A percentile compares a stretch with the other conserved stretches of the same genome.
Evolutionary conservation across 2,888 invertebrate species (phyloP).

Genomic region (Harpalus rufipes): DNA sequence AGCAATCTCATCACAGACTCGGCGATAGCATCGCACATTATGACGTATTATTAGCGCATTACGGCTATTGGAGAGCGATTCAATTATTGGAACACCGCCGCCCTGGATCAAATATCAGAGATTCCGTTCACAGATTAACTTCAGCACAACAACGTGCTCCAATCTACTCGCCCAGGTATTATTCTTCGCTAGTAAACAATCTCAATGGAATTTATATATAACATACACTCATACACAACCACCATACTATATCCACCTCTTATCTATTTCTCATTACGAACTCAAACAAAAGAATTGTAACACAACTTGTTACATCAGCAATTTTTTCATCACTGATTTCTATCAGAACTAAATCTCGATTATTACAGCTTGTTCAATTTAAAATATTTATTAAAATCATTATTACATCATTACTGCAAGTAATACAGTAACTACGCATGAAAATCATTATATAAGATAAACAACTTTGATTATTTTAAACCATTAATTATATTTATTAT

Average conservation of each 20-base stretch:
- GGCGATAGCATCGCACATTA: conserved; percentile 77
- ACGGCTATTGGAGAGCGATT: conserved; percentile 78
- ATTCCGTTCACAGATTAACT: conserved; percentile 70
- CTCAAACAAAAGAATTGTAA: conserved; percentile 44
- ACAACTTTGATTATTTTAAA: not conserved
- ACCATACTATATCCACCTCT: not conserved
- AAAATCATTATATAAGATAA: not conserved
- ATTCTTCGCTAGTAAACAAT: conserved; percentile 53
- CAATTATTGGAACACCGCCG: conserved; percentile 77
- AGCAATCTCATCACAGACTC: conserved; percentile 78
- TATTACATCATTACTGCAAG: not conserved
- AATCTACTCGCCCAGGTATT: conserved; percentile 51
- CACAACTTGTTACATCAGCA: conserved; percentile 20
- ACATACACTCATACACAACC: not conserved
- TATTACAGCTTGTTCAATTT: conserved; percentile 39
- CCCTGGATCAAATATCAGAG: conserved; percentile 75
- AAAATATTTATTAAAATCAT: conserved; percentile 19
- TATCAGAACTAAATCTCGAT: conserved; percentile 10
- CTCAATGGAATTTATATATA: conserved; percentile 43
- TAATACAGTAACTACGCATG: not conserved
- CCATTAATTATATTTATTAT: not conserved
- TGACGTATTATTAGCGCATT: conserved; percentile 79
- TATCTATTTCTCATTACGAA: conserved; percentile 29
- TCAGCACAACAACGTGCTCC: conserved; percentile 49
- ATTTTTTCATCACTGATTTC: conserved; percentile 16